These are phyloP conservation scores for Drosophila birchii DNA, from an alignment of 2,888 invertebrate species.

Conservation along the genomic window DNA sequence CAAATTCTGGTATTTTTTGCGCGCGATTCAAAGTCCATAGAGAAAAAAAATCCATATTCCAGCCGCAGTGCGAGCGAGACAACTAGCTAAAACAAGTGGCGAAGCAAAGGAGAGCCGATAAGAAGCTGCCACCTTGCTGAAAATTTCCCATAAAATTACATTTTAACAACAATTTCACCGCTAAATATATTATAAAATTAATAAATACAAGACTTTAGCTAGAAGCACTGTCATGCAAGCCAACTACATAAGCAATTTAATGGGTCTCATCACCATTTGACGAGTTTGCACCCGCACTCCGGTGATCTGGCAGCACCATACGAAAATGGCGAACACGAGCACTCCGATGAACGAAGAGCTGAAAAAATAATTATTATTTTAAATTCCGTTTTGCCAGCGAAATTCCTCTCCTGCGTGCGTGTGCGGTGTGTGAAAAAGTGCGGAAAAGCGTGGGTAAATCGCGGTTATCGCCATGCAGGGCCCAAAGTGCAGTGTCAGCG, in stretches of 20 bases:
- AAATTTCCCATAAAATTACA: neutral
- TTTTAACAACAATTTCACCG: neutral
- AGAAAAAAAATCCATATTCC: constrained; percentile 33
- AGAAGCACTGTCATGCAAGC: neutral
- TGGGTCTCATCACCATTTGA: neutral
- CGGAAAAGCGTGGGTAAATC: constrained; percentile 39
- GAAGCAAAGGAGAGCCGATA: constrained; percentile 25
- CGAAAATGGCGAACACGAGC: constrained; percentile 82
- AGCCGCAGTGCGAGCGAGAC: constrained; percentile 11
- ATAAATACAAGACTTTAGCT: neutral
- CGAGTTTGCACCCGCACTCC: constrained; percentile 11
- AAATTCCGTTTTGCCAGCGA: constrained; percentile 83
- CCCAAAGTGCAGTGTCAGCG: constrained; percentile 57
- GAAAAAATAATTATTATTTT: constrained; percentile 84
- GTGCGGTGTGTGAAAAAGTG: constrained; percentile 52
- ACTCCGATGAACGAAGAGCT: constrained; percentile 80
- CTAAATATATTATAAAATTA: neutral
- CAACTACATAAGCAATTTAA: neutral
- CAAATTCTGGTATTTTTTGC: neutral
- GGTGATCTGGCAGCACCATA: constrained; percentile 65
- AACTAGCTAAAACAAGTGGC: constrained; percentile 5
- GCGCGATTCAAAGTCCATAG: constrained; percentile 11
- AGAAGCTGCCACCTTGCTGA: constrained; percentile 20
- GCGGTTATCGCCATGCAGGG: constrained; percentile 53
- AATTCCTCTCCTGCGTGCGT: constrained; percentile 76